Base-by-base conservation (phyloP, 2,888 invertebrate species). In the Neria commutata region DNA sequence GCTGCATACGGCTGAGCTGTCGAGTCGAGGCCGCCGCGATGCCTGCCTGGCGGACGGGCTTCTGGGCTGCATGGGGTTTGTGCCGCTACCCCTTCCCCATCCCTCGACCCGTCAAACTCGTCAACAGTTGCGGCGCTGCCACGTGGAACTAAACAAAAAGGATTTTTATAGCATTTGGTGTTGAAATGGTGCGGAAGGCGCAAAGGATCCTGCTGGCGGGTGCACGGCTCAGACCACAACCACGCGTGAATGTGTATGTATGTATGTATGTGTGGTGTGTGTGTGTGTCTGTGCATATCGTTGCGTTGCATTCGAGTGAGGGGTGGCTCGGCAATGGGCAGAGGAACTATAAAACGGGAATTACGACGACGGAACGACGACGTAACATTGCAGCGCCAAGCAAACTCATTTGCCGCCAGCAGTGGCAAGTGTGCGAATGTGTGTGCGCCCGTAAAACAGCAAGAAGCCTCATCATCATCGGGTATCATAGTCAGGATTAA, bases 381-480 rank as follows among this genome's bases (percentile, higher is more conserved):
- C n/a, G 29, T 37, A 52, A 48, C 58, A 29, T 55, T 37, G 51
- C 50, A 47, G 52, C 40, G 42, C 6, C 19, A 19, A 8, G n/a
- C n/a, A n/a, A n/a, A n/a, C n/a, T n/a, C n/a, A n/a, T n/a, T n/a
- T n/a, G n/a, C 6, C n/a, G 48, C 25, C 25, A 33, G 54, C 54
- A 57, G 58, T 65, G 58, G 52, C 29, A 33, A 40, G 52, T 40
- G 25, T 21, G 45, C n/a, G 53, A n/a, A 37, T 37, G 56, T 46
- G 63, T 65, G 65, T 61, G 60, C 62, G 67, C 56, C 59, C 54
- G 61, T 67, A 65, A 68, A 66, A 64, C 63, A 68, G 64, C 63
- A 62, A 54, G 62, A 58, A 61, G 64, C 42, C 37, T 47, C 52
- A 46, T 56, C 56, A 60, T 63, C 58, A 63, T 34, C 54, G 17